phyloP scores from a whole-genome alignment of 2,113 vertebrate genomes.

The Paralichthys olivaceus region DNA sequence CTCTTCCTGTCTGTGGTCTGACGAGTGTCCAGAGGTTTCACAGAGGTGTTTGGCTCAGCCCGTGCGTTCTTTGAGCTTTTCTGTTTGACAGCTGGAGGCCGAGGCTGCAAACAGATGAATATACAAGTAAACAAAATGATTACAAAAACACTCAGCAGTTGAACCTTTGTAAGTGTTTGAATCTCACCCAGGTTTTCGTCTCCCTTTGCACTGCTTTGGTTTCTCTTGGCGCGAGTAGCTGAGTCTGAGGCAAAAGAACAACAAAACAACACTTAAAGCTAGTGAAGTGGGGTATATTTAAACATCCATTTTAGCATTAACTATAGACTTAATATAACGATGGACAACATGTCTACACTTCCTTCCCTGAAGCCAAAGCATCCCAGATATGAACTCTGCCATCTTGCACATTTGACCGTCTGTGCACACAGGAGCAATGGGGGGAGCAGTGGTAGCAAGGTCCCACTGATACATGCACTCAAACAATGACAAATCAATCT shows the following conservation, averaged over 20 bases:
- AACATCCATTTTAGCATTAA: too few relatives aligned
- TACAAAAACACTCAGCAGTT: background rate
- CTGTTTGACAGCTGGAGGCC: constrained; percentile 55
- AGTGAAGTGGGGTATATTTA: background rate
- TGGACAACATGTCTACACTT: background rate
- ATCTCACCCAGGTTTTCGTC: constrained; percentile 51
- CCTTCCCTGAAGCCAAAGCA: too few relatives aligned
- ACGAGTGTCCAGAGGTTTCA: constrained; percentile 2
- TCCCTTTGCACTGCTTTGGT: constrained; percentile 54
- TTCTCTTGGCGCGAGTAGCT: constrained; percentile 26
- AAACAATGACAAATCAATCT: too few relatives aligned
- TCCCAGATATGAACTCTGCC: too few relatives aligned
- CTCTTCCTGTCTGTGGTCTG: constrained; percentile 43
- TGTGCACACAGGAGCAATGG: too few relatives aligned
- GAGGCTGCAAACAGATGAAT: constrained; percentile 47
- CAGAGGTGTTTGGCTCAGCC: background rate
- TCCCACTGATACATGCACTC: too few relatives aligned
- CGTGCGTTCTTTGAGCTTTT: constrained; percentile 35
- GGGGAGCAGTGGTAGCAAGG: too few relatives aligned
- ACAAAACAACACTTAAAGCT: background rate
- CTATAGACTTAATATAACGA: too few relatives aligned
- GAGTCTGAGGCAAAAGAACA: constrained; percentile 36
- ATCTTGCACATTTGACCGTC: too few relatives aligned
- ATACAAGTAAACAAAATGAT: background rate
- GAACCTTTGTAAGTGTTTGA: background rate